phyloP scores from a whole-genome alignment of 1,140 invertebrate species.

The Megalopta genalis region DNA sequence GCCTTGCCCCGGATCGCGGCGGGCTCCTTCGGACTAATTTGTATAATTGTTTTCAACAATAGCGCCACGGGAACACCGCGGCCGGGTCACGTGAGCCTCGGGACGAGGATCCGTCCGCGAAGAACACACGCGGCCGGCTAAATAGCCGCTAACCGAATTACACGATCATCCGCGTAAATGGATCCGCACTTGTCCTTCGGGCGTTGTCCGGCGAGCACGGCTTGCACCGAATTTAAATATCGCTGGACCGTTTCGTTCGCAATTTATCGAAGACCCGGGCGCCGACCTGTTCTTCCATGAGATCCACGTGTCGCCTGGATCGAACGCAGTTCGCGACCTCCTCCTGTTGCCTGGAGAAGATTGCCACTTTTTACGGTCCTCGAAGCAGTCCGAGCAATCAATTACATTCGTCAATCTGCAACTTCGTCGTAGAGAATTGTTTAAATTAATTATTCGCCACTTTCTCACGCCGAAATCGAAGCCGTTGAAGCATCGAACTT shows the following conservation, averaged over 20 bases:
- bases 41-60: conserved; percentile 25
- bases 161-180: conserved; percentile 51
- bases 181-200: background rate
- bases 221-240: background rate
- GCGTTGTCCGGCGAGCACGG: background rate
- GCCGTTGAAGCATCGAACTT: no score
- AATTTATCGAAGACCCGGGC: background rate
- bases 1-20: conserved; percentile 4
- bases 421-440: no score
- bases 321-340: background rate
- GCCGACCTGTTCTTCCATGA: background rate
- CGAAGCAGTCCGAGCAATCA: no score
- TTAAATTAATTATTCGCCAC: no score
- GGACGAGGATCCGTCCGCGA: background rate
- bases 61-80: background rate
- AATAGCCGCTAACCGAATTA: conserved; percentile 53
- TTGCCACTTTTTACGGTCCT: no score
- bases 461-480: no score
- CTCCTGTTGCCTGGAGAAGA: no score
- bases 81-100: background rate
- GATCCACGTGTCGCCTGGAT: background rate
- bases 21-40: conserved; percentile 14
- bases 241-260: conserved; percentile 11
- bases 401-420: no score
- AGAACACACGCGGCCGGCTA: background rate